phyloP scores from a whole-genome alignment of 2,113 vertebrate species.

The Coturnix japonica region DNA sequence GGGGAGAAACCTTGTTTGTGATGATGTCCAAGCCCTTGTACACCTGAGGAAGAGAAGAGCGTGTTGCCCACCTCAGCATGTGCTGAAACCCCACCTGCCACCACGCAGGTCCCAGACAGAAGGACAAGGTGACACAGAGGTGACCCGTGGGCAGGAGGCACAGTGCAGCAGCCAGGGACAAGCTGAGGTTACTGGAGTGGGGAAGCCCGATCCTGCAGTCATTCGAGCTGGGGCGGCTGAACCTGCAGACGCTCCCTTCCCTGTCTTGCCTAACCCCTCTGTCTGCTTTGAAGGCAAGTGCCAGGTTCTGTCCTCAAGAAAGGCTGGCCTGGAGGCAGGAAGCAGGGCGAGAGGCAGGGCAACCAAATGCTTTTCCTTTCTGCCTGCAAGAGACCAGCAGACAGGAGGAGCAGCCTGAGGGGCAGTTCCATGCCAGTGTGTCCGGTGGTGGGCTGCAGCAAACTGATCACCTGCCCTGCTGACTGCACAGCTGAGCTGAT shows the following conservation, averaged over 20 bases:
- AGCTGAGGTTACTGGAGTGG: neutral
- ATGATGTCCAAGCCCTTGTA: constrained; percentile 95
- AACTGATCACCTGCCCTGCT: neutral
- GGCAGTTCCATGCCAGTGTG: constrained; percentile 2
- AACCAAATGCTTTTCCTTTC: neutral
- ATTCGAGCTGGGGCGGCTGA: neutral
- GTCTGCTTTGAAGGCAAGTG: neutral
- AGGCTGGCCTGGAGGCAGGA: constrained; percentile 7
- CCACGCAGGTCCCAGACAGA: neutral
- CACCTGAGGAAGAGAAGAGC: constrained; percentile 78
- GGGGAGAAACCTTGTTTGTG: constrained; percentile 91
- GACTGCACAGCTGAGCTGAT: neutral
- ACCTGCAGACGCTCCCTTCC: neutral
- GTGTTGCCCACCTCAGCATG: neutral
- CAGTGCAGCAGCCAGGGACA: neutral
- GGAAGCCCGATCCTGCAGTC: neutral
- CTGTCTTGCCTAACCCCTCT: neutral
- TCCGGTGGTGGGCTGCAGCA: constrained; percentile 17
- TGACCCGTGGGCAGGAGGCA: constrained; percentile 4
- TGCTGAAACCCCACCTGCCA: neutral
- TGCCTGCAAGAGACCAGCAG: neutral
- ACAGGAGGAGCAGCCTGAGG: neutral
- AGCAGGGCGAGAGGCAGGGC: fast-evolving
- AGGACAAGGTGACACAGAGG: constrained; percentile 40
- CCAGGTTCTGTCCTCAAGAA: neutral